Evolutionary conservation across 2,797 vertebrate genomes (phyloP).

Genomic region (Hypotaenidia okinawae): DNA sequence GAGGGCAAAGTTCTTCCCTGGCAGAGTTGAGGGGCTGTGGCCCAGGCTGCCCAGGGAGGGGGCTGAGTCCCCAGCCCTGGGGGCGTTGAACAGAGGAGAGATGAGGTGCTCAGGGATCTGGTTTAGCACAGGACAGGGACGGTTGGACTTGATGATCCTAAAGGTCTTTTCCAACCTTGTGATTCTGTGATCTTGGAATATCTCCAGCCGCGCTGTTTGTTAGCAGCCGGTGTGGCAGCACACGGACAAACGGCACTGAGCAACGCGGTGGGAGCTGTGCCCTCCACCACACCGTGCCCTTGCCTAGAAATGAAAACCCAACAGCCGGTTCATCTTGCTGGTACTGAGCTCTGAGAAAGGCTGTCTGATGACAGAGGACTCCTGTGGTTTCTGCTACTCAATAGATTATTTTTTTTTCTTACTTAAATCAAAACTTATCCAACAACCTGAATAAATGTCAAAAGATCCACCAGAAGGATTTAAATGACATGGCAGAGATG

Average conservation of each 20-base stretch:
- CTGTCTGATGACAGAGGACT: constrained; percentile 10
- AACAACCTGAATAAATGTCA: background rate
- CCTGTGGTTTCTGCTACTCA: background rate
- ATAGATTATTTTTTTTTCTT: background rate
- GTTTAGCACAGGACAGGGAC: no score
- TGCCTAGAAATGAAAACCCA: background rate
- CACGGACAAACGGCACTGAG: accelerated
- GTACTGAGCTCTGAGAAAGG: background rate
- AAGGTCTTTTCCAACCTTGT: no score
- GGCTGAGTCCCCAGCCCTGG: no score
- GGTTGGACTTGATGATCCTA: no score
- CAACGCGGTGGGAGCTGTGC: background rate
- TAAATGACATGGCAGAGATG: background rate
- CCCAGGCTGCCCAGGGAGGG: no score
- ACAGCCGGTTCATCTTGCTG: background rate
- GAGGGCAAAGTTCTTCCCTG: no score
- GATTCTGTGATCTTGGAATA: background rate
- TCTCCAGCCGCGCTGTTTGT: accelerated
- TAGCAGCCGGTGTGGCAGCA: background rate
- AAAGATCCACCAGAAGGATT: background rate
- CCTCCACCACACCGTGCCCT: background rate
- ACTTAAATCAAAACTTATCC: background rate
- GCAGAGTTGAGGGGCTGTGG: no score
- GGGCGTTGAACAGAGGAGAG: no score
- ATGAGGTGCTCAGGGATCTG: no score